These are phyloP conservation scores for Scatophagus argus DNA, from an alignment of 2,113 vertebrate species.

Conservation along the genomic window DNA sequence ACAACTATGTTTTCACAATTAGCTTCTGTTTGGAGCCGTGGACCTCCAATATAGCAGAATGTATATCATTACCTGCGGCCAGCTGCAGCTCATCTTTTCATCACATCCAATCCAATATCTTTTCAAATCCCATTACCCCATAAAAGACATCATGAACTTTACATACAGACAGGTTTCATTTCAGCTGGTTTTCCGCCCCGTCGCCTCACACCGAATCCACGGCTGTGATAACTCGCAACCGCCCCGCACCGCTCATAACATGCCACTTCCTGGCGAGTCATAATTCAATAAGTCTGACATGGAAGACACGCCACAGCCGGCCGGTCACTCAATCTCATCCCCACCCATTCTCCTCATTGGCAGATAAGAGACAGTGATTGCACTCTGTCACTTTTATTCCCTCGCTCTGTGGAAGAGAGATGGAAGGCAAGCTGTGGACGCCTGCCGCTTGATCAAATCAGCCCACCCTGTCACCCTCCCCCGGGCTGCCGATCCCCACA, in stretches of 20 bases:
- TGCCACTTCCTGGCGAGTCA: conserved; percentile 66
- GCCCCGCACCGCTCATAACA: conserved; percentile 52
- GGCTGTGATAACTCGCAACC: conserved; percentile 18
- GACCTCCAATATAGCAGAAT: background rate
- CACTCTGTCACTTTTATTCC: conserved; percentile 76
- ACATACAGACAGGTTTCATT: conserved; percentile 68
- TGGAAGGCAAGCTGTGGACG: conserved; percentile 47
- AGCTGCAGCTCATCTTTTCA: conserved; percentile 39
- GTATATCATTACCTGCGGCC: conserved; percentile 16
- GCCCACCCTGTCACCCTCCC: too few relatives aligned
- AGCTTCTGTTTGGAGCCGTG: background rate
- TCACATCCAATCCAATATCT: conserved; percentile 51
- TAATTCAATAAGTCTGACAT: conserved; percentile 79
- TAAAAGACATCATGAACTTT: conserved; percentile 63
- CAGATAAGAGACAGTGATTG: conserved; percentile 79
- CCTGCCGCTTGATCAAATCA: conserved; percentile 69
- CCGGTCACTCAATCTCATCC: conserved; percentile 69
- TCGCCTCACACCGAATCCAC: conserved; percentile 24
- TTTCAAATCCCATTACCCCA: conserved; percentile 52
- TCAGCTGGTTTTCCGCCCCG: conserved; percentile 40
- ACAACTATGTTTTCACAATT: background rate
- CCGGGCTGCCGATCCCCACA: too few relatives aligned
- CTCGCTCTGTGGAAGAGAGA: conserved; percentile 59
- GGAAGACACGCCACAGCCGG: conserved; percentile 57
- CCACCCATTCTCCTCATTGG: conserved; percentile 69